These are phyloP conservation scores for Caranx ignobilis DNA, from an alignment of 2,113 vertebrate genomes.

Conservation along the genomic window DNA sequence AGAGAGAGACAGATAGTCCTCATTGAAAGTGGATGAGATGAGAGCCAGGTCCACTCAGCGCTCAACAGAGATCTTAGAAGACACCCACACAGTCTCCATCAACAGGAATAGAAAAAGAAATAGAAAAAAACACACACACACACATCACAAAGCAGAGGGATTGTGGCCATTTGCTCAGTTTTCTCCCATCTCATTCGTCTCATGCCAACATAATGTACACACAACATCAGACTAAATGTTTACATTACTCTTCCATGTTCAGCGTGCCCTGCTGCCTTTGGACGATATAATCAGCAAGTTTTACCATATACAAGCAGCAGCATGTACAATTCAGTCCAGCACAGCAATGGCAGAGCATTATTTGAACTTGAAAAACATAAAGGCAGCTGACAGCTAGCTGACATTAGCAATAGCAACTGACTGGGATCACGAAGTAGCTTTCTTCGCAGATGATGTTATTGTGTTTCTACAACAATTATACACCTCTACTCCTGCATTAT, in stretches of 20 bases:
- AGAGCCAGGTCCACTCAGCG: slow-evolving; percentile 68
- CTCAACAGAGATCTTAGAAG: slow-evolving; percentile 61
- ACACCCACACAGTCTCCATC: slow-evolving; percentile 64
- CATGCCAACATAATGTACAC: neutral
- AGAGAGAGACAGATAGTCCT: slow-evolving; percentile 66
- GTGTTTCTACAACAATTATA: no score
- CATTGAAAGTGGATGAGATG: slow-evolving; percentile 70
- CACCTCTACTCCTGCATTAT: no score
- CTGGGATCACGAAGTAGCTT: no score
- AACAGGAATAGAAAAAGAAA: slow-evolving; percentile 26
- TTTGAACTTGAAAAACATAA: no score
- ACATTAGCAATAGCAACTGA: no score
- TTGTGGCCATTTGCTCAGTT: slow-evolving; percentile 32
- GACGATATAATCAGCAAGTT: neutral
- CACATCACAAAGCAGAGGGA: slow-evolving; percentile 22
- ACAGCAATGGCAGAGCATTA: no score
- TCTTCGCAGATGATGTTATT: no score
- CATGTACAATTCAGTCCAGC: no score
- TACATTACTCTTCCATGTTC: neutral
- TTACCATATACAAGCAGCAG: neutral
- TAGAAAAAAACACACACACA: slow-evolving; percentile 11
- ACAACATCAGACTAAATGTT: neutral
- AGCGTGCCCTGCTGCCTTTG: neutral
- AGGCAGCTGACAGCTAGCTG: no score
- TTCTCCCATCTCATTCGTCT: slow-evolving; percentile 18